Conservation (phyloP, 2,797 vertebrate species). For the Ceyx erithaca region DNA sequence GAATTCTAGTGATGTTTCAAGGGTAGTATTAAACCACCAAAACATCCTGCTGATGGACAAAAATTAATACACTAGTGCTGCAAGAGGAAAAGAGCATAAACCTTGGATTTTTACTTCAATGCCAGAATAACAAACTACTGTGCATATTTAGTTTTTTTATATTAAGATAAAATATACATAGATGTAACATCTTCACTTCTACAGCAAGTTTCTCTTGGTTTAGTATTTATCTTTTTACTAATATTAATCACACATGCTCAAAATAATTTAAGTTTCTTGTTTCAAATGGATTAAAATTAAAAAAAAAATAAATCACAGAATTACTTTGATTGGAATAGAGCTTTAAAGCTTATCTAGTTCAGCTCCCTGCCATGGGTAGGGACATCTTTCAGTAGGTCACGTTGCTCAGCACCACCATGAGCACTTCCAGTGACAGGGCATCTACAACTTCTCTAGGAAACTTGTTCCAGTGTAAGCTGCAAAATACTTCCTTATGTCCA, state of each 20-base stretch:
- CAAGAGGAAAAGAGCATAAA: not conserved
- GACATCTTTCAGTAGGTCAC: not conserved
- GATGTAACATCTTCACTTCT: not conserved
- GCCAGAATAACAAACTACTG: not conserved
- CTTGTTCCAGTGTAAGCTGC: not conserved
- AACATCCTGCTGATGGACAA: not conserved
- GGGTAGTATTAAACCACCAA: not conserved
- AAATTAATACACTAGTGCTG: not conserved
- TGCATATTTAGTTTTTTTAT: not conserved
- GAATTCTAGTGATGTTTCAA: not conserved
- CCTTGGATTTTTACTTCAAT: not conserved
- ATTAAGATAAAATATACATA: not conserved
- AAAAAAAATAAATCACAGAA: not conserved
- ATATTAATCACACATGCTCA: not conserved
- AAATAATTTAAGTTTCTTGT: not conserved
- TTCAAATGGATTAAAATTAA: not conserved
- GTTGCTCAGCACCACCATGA: not conserved
- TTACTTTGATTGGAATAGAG: not conserved
- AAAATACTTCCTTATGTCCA: not conserved
- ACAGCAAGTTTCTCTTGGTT: not conserved
- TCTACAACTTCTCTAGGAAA: not conserved
- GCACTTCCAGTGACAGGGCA: not conserved
- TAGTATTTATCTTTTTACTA: not conserved
- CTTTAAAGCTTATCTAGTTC: not conserved
- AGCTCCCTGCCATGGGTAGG: not conserved